Conservation (phyloP, 2,888 invertebrate genomes). For the Amiota minor region DNA sequence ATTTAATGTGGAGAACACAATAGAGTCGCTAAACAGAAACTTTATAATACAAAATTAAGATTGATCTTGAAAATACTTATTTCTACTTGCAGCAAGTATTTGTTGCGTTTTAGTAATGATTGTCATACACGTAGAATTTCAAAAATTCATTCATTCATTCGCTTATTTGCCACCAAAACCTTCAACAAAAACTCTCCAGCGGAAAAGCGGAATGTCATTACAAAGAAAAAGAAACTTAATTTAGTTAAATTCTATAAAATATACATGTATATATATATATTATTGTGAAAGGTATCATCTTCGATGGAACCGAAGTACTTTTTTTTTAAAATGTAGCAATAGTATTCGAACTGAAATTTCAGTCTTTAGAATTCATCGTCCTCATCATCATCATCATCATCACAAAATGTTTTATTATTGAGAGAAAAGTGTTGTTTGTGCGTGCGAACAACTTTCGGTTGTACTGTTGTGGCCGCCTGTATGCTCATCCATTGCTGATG, state of each 20-base stretch:
- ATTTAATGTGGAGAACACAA: no score
- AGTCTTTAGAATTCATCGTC: constrained; percentile 57
- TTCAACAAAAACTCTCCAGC: no score
- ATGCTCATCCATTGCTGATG: constrained; percentile 94
- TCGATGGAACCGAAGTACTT: neutral
- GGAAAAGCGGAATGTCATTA: no score
- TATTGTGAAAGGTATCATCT: neutral
- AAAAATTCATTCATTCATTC: no score
- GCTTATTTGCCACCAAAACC: no score
- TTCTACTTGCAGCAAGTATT: no score
- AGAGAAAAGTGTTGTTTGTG: constrained; percentile 50
- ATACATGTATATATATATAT: neutral
- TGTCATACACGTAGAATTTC: no score
- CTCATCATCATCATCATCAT: constrained; percentile 71
- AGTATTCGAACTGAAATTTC: constrained; percentile 3
- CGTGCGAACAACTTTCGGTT: constrained; percentile 73
- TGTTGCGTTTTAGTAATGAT: no score
- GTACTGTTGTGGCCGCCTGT: constrained; percentile 76
- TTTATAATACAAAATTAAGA: no score
- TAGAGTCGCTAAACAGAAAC: no score
- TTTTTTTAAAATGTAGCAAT: neutral
- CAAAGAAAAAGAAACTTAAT: no score
- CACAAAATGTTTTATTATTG: constrained; percentile 67
- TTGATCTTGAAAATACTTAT: no score
- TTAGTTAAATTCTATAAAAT: neutral